Base-by-base conservation (phyloP, 2,797 vertebrate species). In the Acanthornis magna region DNA sequence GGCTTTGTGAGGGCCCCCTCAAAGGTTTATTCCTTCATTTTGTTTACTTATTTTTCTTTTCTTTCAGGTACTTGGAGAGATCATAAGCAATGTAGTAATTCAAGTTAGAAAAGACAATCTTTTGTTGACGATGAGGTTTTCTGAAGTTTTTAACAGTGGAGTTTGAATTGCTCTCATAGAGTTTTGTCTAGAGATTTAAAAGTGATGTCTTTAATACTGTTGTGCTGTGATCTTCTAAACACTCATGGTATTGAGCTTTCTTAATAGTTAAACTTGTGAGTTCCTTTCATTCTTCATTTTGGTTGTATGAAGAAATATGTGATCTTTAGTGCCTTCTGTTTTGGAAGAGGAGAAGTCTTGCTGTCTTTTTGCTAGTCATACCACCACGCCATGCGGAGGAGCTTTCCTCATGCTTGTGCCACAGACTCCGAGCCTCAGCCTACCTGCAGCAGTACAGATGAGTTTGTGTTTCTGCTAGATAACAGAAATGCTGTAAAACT, bases 181-280 rank as follows among this genome's bases (percentile, higher is more conserved):
- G 32, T 87, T 95, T 87, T 74, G 45, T 29, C 30, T 73, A 50
- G 42, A 40, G 42, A 93, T 89, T 89, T 92, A 54, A 82, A 82
- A 92, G 63, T 21, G 23, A 48, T 47, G 16, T 57, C 26, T 94
- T 88, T 63, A 81, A 63, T 85, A n/a, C 38, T 57, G 29, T 76
- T 82, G 23, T 79, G 60, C 60, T 85, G 25, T 86, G 86, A 68
- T 94, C 61, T 94, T 66, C 65, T 87, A 94, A 92, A 83, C 93
- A 65, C 50, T 89, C 92, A 68, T 85, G 61, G 61, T 83, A 76
- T 79, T 79, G 72, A 92, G 61, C 65, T 80, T 93, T 90, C 63
- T 86, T 86, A 75, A 34, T 62, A 43, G 45, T 21, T 76, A 82
- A 82, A 85, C 50, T 63, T 93, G 74, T 77, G 55, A 57, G 79